These are phyloP conservation scores for Pristionchus entomophagus DNA, from an alignment of 2,888 invertebrate species.

Conservation along the genomic window DNA sequence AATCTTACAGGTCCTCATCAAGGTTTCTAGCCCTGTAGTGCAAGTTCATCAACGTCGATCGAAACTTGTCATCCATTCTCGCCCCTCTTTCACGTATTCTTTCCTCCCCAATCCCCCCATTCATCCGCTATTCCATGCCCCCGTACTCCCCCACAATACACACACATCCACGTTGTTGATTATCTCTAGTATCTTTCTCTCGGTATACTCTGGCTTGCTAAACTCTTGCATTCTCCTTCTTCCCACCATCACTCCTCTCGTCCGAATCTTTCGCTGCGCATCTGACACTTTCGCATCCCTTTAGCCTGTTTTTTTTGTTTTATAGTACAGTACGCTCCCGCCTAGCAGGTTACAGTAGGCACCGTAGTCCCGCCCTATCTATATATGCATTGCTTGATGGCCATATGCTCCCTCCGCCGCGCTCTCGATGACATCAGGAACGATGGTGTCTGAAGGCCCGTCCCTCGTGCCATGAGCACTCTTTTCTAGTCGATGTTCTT, in stretches of 20 bases:
- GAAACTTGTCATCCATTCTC: conserved; percentile 14
- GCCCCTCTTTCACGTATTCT: conserved; percentile 22
- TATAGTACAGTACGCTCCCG: neutral
- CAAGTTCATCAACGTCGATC: neutral
- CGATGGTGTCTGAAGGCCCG: neutral
- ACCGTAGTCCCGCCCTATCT: neutral
- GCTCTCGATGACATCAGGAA: neutral
- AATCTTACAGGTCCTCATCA: neutral
- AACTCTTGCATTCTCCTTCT: neutral
- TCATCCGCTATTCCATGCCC: no score
- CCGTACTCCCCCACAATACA: neutral
- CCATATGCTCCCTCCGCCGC: neutral
- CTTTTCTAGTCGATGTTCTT: no score
- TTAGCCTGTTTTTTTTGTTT: no score
- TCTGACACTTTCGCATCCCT: neutral
- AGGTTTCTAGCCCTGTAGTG: conserved; percentile 9
- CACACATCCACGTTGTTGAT: neutral
- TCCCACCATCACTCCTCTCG: neutral
- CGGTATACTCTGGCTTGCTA: no score
- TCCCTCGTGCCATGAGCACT: no score
- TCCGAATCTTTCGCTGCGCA: conserved; percentile 10
- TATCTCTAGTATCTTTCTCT: no score
- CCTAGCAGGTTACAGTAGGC: neutral
- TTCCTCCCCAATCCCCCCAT: no score
- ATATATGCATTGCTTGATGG: conserved; percentile 23